Evolutionary conservation across 2,888 invertebrate genomes (phyloP).

Genomic region (Apocheima hispidaria): DNA sequence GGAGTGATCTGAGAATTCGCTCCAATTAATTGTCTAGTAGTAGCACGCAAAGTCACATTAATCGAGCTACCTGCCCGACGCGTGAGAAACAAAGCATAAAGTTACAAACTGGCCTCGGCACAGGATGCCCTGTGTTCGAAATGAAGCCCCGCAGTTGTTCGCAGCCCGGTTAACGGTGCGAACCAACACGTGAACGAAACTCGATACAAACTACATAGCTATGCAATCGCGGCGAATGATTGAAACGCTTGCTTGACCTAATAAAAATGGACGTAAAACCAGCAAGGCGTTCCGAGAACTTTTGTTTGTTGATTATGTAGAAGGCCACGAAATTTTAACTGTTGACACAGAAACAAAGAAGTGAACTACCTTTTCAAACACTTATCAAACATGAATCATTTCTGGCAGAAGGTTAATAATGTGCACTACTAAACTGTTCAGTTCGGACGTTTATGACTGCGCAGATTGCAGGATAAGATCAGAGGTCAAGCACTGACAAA

Average conservation of each 20-base stretch:
- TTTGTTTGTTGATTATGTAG: slow-evolving; percentile 33
- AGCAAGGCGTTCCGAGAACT: slow-evolving; percentile 45
- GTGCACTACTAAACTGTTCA: slow-evolving; percentile 32
- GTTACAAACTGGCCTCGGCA: slow-evolving; percentile 56
- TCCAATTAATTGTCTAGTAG: slow-evolving; percentile 28
- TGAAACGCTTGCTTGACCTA: slow-evolving; percentile 59
- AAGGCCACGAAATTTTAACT: slow-evolving; percentile 27
- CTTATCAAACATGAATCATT: slow-evolving; percentile 22
- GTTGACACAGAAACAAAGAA: slow-evolving; percentile 25
- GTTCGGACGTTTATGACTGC: slow-evolving; percentile 35
- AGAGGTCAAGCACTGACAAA: slow-evolving; percentile 37
- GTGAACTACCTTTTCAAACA: slow-evolving; percentile 10
- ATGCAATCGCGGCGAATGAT: slow-evolving; percentile 59
- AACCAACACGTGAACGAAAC: slow-evolving; percentile 60
- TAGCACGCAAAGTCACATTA: slow-evolving; percentile 46
- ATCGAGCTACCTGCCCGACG: slow-evolving; percentile 56
- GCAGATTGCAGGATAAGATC: slow-evolving; percentile 36
- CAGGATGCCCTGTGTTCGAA: slow-evolving; percentile 50
- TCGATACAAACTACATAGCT: slow-evolving; percentile 54
- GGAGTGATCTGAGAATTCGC: too few species aligned
- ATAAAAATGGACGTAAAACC: slow-evolving; percentile 51
- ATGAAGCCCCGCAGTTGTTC: slow-evolving; percentile 55
- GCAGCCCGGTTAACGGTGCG: slow-evolving; percentile 57
- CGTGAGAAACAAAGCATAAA: slow-evolving; percentile 64
- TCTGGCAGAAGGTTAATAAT: slow-evolving; percentile 29